Percentiles rank a stretch among this genome's conserved stretches.
Conservation (phyloP, 2,888 invertebrate genomes). For the Ecliptopera silaceata region DNA sequence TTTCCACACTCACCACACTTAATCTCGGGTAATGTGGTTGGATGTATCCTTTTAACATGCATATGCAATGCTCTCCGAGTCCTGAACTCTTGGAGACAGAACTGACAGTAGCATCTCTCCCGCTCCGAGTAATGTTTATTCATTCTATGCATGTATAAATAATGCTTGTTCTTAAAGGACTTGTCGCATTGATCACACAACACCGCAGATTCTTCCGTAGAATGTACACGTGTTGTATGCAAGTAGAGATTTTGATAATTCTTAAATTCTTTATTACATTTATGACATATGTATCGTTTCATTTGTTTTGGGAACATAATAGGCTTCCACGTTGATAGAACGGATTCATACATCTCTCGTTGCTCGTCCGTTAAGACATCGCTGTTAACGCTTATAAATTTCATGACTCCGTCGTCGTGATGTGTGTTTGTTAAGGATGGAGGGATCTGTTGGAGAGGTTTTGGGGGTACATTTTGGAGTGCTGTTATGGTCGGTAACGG, state of each 20-base stretch:
- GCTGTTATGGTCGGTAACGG: constrained; percentile 6
- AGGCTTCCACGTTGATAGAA: constrained; percentile 71
- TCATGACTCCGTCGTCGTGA: constrained; percentile 48
- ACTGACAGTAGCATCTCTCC: constrained; percentile 73
- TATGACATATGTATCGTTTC: constrained; percentile 68
- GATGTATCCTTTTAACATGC: constrained; percentile 71
- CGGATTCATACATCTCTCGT: constrained; percentile 73
- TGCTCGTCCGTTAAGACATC: constrained; percentile 66
- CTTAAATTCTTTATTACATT: constrained; percentile 74
- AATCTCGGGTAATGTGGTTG: constrained; percentile 66
- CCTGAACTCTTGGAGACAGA: constrained; percentile 71
- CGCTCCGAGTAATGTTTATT: constrained; percentile 76
- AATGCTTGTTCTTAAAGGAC: constrained; percentile 75
- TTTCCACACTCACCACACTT: constrained; percentile 72
- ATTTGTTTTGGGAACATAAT: constrained; percentile 63
- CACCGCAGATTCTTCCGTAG: constrained; percentile 70
- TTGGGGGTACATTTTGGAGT: not conserved
- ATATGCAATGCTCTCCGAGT: constrained; percentile 69
- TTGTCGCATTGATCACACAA: constrained; percentile 73
- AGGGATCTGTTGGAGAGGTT: constrained; percentile 3
- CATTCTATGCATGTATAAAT: constrained; percentile 77
- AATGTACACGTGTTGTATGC: constrained; percentile 73
- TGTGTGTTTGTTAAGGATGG: constrained; percentile 5
- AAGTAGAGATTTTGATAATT: constrained; percentile 74
- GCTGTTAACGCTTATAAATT: constrained; percentile 69